These are phyloP conservation scores for Eurystomus gularis DNA, from an alignment of 2,113 vertebrate species.

Conservation along the genomic window DNA sequence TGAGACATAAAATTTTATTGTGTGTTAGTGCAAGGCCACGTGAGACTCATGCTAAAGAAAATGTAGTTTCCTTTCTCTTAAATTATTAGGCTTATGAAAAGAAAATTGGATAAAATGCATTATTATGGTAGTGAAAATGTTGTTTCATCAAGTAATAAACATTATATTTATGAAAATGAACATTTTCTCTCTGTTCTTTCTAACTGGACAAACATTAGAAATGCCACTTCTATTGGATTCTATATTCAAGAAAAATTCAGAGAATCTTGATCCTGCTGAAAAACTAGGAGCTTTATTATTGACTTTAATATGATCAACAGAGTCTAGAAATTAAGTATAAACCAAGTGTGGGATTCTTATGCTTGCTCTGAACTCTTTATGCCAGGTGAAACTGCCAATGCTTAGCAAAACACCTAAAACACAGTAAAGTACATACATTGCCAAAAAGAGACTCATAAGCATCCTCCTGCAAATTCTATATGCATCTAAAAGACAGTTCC, in stretches of 20 bases:
- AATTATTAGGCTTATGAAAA: neutral
- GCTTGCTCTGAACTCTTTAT: neutral
- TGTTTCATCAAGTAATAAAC: neutral
- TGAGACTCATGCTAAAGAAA: neutral
- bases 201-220: neutral
- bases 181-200: neutral
- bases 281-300: neutral
- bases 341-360: neutral
- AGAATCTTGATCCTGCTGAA: neutral
- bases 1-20: neutral
- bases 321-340: neutral
- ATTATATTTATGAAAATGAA: neutral
- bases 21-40: neutral
- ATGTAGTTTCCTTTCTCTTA: neutral
- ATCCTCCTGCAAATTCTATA: neutral
- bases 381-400: accelerated
- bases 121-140: neutral
- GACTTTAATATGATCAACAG: neutral
- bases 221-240: neutral
- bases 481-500: neutral
- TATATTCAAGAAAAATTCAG: neutral
- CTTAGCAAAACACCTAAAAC: neutral
- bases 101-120: neutral
- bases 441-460: neutral
- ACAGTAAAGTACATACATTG: neutral